Percentiles rank a stretch among this genome's conserved stretches.
These are phyloP conservation scores for Limenitis camilla DNA, from an alignment of 2,888 invertebrate genomes.

Conservation along the genomic window DNA sequence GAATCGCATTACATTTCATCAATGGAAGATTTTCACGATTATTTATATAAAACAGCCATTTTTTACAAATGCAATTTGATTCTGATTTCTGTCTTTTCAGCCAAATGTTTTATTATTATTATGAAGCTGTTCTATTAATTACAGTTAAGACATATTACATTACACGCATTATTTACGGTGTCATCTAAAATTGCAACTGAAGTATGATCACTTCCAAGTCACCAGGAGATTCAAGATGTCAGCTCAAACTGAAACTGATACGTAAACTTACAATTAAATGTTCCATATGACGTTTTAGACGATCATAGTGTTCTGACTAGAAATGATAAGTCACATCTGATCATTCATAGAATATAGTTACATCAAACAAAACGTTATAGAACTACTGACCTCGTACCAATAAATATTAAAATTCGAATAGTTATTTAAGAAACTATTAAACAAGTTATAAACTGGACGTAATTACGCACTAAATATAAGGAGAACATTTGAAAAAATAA, in stretches of 20 bases:
- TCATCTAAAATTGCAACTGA: neutral
- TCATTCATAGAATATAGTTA: slow-evolving; percentile 42
- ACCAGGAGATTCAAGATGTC: slow-evolving; percentile 18
- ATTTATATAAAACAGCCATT: no score
- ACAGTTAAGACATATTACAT: neutral
- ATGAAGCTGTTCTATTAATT: slow-evolving; percentile 4
- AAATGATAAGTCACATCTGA: slow-evolving; percentile 58
- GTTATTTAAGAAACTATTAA: slow-evolving; percentile 54
- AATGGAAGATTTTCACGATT: no score
- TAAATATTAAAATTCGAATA: slow-evolving; percentile 65
- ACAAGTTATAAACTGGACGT: slow-evolving; percentile 63
- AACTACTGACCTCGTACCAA: slow-evolving; percentile 69
- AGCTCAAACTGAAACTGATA: slow-evolving; percentile 24
- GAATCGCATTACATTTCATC: no score
- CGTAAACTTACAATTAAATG: slow-evolving; percentile 34
- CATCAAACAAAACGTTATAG: slow-evolving; percentile 47
- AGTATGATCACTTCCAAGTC: neutral
- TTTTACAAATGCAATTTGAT: no score
- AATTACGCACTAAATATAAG: slow-evolving; percentile 63
- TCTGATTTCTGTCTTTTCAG: slow-evolving; percentile 5
- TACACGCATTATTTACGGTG: no score
- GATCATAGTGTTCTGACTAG: slow-evolving; percentile 70
- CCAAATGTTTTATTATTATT: slow-evolving; percentile 4
- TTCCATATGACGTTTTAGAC: slow-evolving; percentile 36
- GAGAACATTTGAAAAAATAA: slow-evolving; percentile 51